Evolutionary conservation across 2,113 vertebrate genomes (phyloP), one percentile per base, ranked within the genome.

Genomic region (Labeo catla): DNA sequence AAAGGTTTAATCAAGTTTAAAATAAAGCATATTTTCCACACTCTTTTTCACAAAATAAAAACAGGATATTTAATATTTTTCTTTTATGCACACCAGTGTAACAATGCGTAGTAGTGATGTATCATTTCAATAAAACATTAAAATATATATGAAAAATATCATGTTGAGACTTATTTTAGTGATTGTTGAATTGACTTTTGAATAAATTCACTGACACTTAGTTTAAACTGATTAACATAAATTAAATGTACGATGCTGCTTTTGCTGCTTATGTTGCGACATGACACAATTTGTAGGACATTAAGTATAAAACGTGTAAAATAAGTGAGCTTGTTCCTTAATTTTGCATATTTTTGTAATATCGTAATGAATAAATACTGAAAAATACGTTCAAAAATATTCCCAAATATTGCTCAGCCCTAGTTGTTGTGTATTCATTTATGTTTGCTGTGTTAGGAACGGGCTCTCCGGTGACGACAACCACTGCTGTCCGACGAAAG

Each of bases 391-490:
- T 68, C 13, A 39, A 68, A 36, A 68, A 36, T 0, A 68, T 39
- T 39, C 0, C 23, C 13, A 68, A 68, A 39, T 36, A 68, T 39
- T 39, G 23, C 1, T 34, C 34, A 34, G 1, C 63, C 23, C 11
- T 34, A 8, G 21, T 76, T 49, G 80, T 87, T 72, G 39, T 45
- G 4, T n/a, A 16, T 74, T 23, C 12, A 28, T 88, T 12, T 87
- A 49, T 87, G n/a, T 87, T 65, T 78, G 28, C 84, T 47, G 15
- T 86, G 2, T 84, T 76, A 97, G 97, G 94, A 73, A 91, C 94
- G 59, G 92, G 93, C 34, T 91, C 94, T 4, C 92, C 93, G 28
- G 92, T 93, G 84, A 93, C 93, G 84, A 91, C 81, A 45, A 88
- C 90, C 83, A 85, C 91, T 68, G 81, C 92, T 45, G 91, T 90